phyloP scores from a whole-genome alignment of 2,888 invertebrate species.

The Epinotia ramella region DNA sequence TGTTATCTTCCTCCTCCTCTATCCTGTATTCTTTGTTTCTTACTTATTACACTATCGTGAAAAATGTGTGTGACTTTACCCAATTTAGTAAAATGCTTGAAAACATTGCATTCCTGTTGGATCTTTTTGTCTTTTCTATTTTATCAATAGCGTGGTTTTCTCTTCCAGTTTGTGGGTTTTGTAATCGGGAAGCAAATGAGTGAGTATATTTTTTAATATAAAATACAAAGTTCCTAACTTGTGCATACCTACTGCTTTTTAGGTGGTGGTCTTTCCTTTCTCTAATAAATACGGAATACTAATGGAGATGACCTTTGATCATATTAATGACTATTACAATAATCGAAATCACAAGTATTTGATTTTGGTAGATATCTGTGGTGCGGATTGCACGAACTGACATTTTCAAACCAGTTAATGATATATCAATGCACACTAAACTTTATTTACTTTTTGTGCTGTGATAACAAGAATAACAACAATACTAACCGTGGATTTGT shows the following conservation, averaged over 20 bases:
- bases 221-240: background rate
- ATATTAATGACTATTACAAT: too few species aligned
- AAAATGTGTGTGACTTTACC: background rate
- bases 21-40: background rate
- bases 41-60: background rate
- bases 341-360: too few species aligned
- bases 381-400: background rate
- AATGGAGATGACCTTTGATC: background rate
- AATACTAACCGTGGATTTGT: background rate
- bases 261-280: background rate
- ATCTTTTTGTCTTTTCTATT: slow-evolving; percentile 21
- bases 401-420: slow-evolving; percentile 3
- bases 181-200: background rate
- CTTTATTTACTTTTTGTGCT: slow-evolving; percentile 16
- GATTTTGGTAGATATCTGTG: background rate
- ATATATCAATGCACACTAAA: background rate
- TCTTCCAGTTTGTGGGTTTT: slow-evolving; percentile 4
- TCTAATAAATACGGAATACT: background rate
- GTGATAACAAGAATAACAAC: background rate
- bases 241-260: background rate
- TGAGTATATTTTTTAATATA: slow-evolving; percentile 9
- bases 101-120: slow-evolving; percentile 13
- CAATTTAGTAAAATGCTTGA: slow-evolving; percentile 12
- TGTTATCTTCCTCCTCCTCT: slow-evolving; percentile 2
- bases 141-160: slow-evolving; percentile 22